A percentile compares a stretch with the other conserved stretches of the same genome.
Evolutionary conservation across 2,113 vertebrate species (phyloP).

Genomic region (Protomyctophum bolini): DNA sequence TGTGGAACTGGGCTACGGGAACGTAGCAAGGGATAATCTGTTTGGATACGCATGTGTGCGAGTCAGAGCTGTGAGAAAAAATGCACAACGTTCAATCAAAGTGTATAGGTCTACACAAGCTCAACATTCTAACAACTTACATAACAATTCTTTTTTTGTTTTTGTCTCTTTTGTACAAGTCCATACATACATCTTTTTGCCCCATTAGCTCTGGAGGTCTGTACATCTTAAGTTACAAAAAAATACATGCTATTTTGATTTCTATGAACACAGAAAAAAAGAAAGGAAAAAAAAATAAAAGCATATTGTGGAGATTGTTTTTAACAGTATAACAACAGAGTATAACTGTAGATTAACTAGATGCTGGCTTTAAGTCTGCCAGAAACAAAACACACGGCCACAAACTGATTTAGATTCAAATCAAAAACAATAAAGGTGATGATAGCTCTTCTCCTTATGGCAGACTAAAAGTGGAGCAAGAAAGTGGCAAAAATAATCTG

Average conservation of each 20-base stretch:
- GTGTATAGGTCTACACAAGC: constrained; percentile 61
- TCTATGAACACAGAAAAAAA: constrained; percentile 54
- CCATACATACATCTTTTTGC: constrained; percentile 77
- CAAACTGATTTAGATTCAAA: constrained; percentile 40
- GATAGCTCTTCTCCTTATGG: constrained; percentile 20
- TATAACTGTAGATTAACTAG: constrained; percentile 31
- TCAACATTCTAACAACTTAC: constrained; percentile 70
- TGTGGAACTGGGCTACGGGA: too few relatives aligned
- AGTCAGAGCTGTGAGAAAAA: constrained; percentile 34
- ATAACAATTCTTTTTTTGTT: constrained; percentile 47
- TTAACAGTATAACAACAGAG: constrained; percentile 35
- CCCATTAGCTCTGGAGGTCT: constrained; percentile 71
- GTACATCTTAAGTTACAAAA: constrained; percentile 88
- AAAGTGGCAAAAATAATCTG: constrained; percentile 24
- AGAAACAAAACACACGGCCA: constrained; percentile 49
- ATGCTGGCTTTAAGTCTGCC: constrained; percentile 32
- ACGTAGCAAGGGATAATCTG: constrained; percentile 18
- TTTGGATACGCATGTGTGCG: constrained; percentile 24
- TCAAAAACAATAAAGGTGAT: constrained; percentile 28
- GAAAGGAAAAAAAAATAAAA: constrained; percentile 32
- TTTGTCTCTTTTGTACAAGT: constrained; percentile 60
- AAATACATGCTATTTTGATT: constrained; percentile 76
- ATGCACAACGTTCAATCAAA: constrained; percentile 54
- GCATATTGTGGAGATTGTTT: constrained; percentile 32
- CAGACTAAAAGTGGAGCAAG: constrained; percentile 30